These are phyloP conservation scores for Bugula neritina DNA, from an alignment of 2,888 invertebrate genomes.

Conservation along the genomic window DNA sequence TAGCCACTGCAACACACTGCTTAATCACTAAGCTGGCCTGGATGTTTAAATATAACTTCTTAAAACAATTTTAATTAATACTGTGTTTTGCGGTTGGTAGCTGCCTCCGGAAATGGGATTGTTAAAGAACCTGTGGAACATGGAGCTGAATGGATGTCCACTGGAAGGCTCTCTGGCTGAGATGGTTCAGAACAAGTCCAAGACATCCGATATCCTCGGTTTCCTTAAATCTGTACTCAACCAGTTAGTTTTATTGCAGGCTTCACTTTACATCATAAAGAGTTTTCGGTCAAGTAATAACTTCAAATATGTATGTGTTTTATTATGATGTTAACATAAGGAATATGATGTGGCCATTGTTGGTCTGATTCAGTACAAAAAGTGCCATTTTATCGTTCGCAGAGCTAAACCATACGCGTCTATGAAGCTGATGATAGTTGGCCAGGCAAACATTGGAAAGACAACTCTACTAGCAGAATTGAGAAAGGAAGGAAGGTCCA, in stretches of 20 bases:
- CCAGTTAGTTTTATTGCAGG: constrained; percentile 53
- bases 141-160: constrained; percentile 80
- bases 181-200: constrained; percentile 72
- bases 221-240: constrained; percentile 71
- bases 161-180: constrained; percentile 46
- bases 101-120: constrained; percentile 93
- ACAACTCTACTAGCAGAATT: constrained; percentile 84
- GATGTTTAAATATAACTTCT: too few species aligned
- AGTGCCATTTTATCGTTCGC: too few species aligned
- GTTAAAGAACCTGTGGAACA: constrained; percentile 87
- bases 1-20: too few species aligned
- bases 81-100: too few species aligned
- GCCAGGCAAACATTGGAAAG: constrained; percentile 76
- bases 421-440: constrained; percentile 86
- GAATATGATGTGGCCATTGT: too few species aligned
- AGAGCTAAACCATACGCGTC: constrained; percentile 82
- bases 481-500: constrained; percentile 69
- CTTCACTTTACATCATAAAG: too few species aligned
- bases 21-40: too few species aligned
- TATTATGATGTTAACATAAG: too few species aligned
- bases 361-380: too few species aligned
- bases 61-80: too few species aligned
- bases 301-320: too few species aligned
- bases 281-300: too few species aligned
- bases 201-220: constrained; percentile 85